Evolutionary conservation across 1,140 invertebrate species (phyloP).

Genomic region (Eriosoma lanigerum): DNA sequence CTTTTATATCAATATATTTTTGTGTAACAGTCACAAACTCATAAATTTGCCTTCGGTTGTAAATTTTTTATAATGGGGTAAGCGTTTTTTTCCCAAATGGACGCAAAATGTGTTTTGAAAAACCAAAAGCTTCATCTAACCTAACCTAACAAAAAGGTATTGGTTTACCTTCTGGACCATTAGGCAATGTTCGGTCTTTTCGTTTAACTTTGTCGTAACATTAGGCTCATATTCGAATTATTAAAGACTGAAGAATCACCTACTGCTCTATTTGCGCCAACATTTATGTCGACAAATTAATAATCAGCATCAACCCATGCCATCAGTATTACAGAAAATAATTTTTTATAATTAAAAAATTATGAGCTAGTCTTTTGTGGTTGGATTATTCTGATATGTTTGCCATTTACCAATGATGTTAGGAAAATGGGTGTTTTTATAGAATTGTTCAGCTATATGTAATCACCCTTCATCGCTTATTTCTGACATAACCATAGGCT

Average conservation of each 20-base stretch:
- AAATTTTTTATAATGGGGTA: no score
- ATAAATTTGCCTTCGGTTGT: conserved; percentile 55
- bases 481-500: not conserved
- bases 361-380: conserved; percentile 57
- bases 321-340: conserved; percentile 59
- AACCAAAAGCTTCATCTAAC: conserved; percentile 60
- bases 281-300: conserved; percentile 55
- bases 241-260: conserved; percentile 57
- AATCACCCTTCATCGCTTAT: not conserved
- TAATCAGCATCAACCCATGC: conserved; percentile 57
- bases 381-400: conserved; percentile 58
- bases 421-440: conserved; percentile 58
- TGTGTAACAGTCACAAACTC: no score
- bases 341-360: conserved; percentile 62
- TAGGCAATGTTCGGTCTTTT: conserved; percentile 1
- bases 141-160: conserved; percentile 53
- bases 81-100: conserved; percentile 55
- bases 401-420: conserved; percentile 60
- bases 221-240: conserved; percentile 49
- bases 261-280: conserved; percentile 56
- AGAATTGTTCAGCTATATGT: conserved; percentile 55
- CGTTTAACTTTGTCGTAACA: not conserved
- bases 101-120: conserved; percentile 57
- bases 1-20: no score
- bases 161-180: conserved; percentile 13